Conservation (phyloP, 1,140 invertebrate species). For the Anastatus disparis region DNA sequence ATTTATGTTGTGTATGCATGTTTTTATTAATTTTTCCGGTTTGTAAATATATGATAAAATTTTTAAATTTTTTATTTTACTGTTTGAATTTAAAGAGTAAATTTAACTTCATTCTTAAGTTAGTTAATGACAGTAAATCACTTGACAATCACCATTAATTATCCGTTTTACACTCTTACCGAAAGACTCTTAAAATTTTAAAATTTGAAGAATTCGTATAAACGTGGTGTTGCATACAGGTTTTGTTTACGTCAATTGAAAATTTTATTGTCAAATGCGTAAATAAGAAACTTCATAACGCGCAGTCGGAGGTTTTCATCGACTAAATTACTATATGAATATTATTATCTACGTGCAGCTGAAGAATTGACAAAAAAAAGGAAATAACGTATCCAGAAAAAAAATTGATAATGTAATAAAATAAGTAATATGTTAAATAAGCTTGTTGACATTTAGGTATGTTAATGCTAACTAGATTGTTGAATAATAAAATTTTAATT, state of each 20-base stretch:
- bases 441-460: too few relatives aligned
- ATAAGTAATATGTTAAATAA: too few relatives aligned
- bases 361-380: too few relatives aligned
- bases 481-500: too few relatives aligned
- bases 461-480: too few relatives aligned
- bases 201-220: background rate
- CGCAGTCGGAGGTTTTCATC: conserved; percentile 20
- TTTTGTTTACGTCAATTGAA: conserved; percentile 30
- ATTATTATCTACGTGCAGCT: conserved; percentile 11
- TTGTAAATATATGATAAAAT: too few relatives aligned
- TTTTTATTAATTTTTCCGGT: background rate
- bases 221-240: background rate
- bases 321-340: conserved; percentile 22
- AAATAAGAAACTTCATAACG: background rate
- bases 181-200: conserved; percentile 13
- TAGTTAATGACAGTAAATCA: conserved; percentile 10
- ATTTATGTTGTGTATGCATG: background rate
- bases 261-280: conserved; percentile 16
- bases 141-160: conserved; percentile 16
- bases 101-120: too few relatives aligned
- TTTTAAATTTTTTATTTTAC: too few relatives aligned
- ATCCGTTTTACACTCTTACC: too few relatives aligned
- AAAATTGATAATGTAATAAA: too few relatives aligned
- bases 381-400: too few relatives aligned
- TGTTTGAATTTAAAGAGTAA: too few relatives aligned